Conservation (phyloP, 2,888 invertebrate genomes). For the Spialia ferax region DNA sequence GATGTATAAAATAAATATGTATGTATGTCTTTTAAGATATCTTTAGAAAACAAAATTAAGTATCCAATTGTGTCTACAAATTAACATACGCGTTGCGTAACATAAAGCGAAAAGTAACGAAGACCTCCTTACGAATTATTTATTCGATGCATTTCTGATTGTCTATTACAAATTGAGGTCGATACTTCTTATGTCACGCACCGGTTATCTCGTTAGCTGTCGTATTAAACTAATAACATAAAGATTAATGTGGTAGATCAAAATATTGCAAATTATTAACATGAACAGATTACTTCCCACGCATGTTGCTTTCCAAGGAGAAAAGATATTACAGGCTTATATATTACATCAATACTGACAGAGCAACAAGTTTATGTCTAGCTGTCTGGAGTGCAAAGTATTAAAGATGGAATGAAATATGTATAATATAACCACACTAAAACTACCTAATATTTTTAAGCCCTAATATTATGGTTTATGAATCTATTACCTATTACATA, state of each 20-base stretch:
- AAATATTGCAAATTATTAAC: constrained; percentile 11
- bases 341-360: constrained; percentile 9
- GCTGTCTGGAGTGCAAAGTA: background rate
- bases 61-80: constrained; percentile 1
- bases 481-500: too few species aligned
- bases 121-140: constrained; percentile 1
- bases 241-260: constrained; percentile 15
- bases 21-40: too few species aligned
- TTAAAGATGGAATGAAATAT: too few species aligned
- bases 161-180: constrained; percentile 1
- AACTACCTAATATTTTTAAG: too few species aligned
- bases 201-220: constrained; percentile 16
- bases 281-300: constrained; percentile 33
- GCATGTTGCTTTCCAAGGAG: constrained; percentile 58
- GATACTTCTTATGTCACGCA: background rate
- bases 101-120: background rate
- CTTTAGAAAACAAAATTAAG: background rate
- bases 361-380: constrained; percentile 1
- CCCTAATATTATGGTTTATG: too few species aligned
- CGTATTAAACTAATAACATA: constrained; percentile 11
- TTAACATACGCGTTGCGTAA: background rate
- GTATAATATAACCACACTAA: too few species aligned
- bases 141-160: constrained; percentile 15
- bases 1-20: too few species aligned
- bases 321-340: constrained; percentile 47